phyloP scores from a whole-genome alignment of 2,113 vertebrate species.

The Atrichornis clamosus region DNA sequence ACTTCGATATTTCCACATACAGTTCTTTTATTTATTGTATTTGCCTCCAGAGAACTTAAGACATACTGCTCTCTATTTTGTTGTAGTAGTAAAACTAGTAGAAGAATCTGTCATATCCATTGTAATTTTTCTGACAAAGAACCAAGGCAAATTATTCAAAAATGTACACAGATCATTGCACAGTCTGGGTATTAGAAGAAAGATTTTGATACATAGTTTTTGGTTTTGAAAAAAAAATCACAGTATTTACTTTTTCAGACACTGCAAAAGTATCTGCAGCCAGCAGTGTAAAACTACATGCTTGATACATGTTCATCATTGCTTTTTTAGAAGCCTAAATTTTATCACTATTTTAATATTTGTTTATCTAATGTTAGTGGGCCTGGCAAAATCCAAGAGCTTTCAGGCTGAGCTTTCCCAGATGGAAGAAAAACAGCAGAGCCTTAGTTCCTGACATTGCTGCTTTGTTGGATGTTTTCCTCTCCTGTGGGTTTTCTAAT shows the following conservation, averaged over 20 bases:
- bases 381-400: not conserved
- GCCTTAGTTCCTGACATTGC: not conserved
- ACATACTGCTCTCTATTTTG: not conserved
- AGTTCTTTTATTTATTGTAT: not conserved
- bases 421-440: not conserved
- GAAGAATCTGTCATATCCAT: not conserved
- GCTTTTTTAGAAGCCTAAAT: not conserved
- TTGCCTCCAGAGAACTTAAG: not conserved
- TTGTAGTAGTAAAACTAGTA: not conserved
- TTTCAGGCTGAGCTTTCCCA: not conserved
- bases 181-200: not conserved
- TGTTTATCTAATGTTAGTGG: not conserved
- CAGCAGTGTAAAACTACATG: not conserved
- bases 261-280: not conserved
- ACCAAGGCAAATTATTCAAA: not conserved
- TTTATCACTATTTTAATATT: not conserved
- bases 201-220: not conserved
- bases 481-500: conserved; percentile 9
- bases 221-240: not conserved
- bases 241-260: not conserved
- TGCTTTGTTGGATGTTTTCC: not conserved
- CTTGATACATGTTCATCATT: not conserved
- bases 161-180: not conserved
- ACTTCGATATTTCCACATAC: not conserved
- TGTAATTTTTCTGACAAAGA: not conserved